Conservation (phyloP, 1,140 invertebrate genomes). For the Neodiprion pinetum region DNA sequence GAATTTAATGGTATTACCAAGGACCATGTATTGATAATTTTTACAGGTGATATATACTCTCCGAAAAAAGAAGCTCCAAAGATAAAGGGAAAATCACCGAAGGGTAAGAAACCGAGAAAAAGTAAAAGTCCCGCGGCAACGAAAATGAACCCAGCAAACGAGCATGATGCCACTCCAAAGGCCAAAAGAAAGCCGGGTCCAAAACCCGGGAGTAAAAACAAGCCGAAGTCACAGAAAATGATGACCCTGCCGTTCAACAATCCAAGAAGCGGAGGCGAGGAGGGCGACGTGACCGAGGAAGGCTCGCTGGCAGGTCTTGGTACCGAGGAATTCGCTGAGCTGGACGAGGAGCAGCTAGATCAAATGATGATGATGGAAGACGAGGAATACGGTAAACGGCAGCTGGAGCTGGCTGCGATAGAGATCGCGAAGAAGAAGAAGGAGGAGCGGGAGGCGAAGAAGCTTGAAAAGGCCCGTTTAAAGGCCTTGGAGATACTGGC, state of each 20-base stretch:
- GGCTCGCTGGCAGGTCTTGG: conserved; percentile 53
- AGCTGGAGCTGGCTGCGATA: conserved; percentile 62
- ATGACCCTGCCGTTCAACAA: conserved; percentile 32
- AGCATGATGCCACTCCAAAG: conserved; percentile 50
- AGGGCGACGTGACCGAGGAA: conserved; percentile 41
- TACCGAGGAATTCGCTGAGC: conserved; percentile 59
- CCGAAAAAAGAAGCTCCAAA: conserved; percentile 51
- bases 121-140: conserved; percentile 49
- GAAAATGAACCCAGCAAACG: conserved; percentile 35
- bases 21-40: conserved; percentile 8
- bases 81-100: conserved; percentile 47
- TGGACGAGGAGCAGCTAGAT: conserved; percentile 68
- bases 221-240: conserved; percentile 40
- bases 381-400: conserved; percentile 67
- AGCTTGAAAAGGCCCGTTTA: conserved; percentile 66
- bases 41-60: conserved; percentile 55
- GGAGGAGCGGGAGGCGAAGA: conserved; percentile 66
- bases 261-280: conserved; percentile 40
- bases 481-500: conserved; percentile 61
- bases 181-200: conserved; percentile 57
- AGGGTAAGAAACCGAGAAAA: conserved; percentile 48
- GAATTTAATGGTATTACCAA: conserved; percentile 5
- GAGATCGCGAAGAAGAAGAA: conserved; percentile 68
- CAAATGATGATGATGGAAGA: conserved; percentile 70
- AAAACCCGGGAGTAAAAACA: conserved; percentile 59